A percentile compares a stretch with the other conserved stretches of the same genome.
These are phyloP conservation scores for Dendrocincla tyrannina DNA, from an alignment of 2,797 vertebrate genomes.

Conservation along the genomic window DNA sequence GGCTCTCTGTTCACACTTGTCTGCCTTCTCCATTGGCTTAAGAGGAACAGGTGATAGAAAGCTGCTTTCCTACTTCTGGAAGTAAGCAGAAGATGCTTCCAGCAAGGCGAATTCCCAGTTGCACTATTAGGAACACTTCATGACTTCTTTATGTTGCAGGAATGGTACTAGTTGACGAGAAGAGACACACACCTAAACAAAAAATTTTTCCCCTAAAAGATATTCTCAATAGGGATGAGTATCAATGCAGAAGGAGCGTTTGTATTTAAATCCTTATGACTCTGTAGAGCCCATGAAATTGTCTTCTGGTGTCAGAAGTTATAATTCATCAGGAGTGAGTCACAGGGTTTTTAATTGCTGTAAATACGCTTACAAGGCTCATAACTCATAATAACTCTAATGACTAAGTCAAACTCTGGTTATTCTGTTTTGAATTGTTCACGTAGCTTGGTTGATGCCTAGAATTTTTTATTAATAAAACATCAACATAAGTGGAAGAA, in stretches of 20 bases:
- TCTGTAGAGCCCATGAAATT: not conserved
- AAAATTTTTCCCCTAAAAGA: not conserved
- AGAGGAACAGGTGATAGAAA: not conserved
- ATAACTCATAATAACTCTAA: not conserved
- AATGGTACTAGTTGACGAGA: not conserved
- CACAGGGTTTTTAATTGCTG: not conserved
- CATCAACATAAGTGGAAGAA: not conserved
- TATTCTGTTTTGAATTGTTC: not conserved
- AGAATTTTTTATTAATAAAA: not conserved
- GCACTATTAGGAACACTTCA: not conserved
- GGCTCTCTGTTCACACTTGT: not conserved
- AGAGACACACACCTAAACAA: not conserved
- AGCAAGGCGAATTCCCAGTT: not conserved
- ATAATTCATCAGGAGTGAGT: not conserved
- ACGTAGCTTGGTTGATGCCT: not conserved
- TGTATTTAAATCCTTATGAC: not conserved
- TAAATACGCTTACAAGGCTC: constrained; percentile 20
- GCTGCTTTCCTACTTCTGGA: not conserved
- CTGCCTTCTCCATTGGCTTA: not conserved
- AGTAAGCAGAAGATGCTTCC: not conserved
- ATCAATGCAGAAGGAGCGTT: not conserved
- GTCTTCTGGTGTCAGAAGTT: not conserved
- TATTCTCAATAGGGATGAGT: not conserved
- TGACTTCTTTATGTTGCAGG: not conserved
- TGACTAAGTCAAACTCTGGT: not conserved